These are phyloP conservation scores for Nebria brevicollis DNA, from an alignment of 2,888 invertebrate species.

Conservation along the genomic window DNA sequence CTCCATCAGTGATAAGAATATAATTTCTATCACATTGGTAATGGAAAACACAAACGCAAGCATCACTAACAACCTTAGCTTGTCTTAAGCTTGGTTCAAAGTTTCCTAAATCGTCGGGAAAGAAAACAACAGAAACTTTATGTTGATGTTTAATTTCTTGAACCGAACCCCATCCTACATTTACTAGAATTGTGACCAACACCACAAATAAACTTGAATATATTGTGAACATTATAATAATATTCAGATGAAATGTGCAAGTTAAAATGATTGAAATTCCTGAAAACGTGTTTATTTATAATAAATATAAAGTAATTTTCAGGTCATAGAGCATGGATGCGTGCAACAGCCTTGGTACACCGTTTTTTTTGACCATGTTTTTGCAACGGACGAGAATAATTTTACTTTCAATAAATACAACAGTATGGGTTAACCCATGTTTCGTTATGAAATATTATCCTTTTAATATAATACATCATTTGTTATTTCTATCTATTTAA, in stretches of 20 bases:
- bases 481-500: background rate
- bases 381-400: slow-evolving; percentile 2
- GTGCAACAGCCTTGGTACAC: slow-evolving; percentile 31
- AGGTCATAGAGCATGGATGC: slow-evolving; percentile 35
- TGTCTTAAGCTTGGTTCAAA: background rate
- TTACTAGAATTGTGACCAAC: background rate
- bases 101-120: background rate
- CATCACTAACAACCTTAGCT: slow-evolving; percentile 21
- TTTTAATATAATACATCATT: background rate
- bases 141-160: background rate
- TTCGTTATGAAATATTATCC: slow-evolving; percentile 3
- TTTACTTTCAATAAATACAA: slow-evolving; percentile 10
- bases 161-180: background rate
- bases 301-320: slow-evolving; percentile 27
- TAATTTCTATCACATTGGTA: slow-evolving; percentile 43
- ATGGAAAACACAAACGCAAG: slow-evolving; percentile 43
- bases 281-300: slow-evolving; percentile 30
- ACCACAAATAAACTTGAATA: background rate
- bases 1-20: slow-evolving; percentile 38
- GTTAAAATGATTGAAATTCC: background rate
- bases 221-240: background rate
- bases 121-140: background rate
- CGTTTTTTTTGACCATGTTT: slow-evolving; percentile 30
- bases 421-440: slow-evolving; percentile 8
- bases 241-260: background rate